phyloP scores from a whole-genome alignment of 2,113 vertebrate genomes.

The Odobenus rosmarus region DNA sequence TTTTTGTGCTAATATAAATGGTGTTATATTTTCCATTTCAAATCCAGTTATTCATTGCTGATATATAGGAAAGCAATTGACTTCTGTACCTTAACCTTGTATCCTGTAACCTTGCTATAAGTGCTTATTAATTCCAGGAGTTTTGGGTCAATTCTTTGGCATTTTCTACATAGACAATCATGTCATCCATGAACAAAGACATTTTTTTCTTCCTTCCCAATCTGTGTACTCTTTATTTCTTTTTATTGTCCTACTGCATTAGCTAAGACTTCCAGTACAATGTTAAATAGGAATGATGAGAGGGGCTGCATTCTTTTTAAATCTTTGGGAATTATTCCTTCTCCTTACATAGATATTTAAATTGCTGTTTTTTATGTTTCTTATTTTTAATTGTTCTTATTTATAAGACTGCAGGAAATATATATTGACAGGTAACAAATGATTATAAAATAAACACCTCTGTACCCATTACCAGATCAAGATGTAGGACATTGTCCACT shows the following conservation, averaged over 20 bases:
- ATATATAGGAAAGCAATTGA: not conserved
- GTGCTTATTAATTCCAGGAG: not conserved
- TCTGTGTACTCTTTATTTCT: not conserved
- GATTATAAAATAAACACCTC: slow-evolving; percentile 13
- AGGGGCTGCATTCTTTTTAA: not conserved
- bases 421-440: not conserved
- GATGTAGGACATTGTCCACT: not conserved
- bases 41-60: not conserved
- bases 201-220: not conserved
- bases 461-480: not conserved
- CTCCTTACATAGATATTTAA: not conserved
- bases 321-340: not conserved
- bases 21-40: not conserved
- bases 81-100: not conserved
- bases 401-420: not conserved
- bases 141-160: not conserved
- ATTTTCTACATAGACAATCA: not conserved
- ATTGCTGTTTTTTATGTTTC: not conserved
- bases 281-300: not conserved
- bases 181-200: not conserved
- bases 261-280: not conserved
- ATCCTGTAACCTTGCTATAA: not conserved
- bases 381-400: not conserved
- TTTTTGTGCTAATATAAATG: slow-evolving; percentile 22
- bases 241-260: not conserved